Conservation (phyloP, 1,140 invertebrate genomes). For the Microplitis mediator region DNA sequence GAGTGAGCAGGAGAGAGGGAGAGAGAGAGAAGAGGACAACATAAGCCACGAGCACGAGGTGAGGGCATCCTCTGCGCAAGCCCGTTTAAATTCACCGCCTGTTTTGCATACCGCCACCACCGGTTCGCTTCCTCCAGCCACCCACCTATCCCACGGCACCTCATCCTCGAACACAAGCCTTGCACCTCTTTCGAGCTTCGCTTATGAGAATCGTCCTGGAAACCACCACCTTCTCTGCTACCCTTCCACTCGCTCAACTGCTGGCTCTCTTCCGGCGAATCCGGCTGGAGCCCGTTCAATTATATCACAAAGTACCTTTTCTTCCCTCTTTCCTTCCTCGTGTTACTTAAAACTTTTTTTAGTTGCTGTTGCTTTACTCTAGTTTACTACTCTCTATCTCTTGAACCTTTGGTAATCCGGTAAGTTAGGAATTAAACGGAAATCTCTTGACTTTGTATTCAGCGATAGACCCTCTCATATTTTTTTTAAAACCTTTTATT, state of each 20-base stretch:
- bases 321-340: not conserved
- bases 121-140: constrained; percentile 16
- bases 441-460: constrained; percentile 17
- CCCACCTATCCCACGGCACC: constrained; percentile 31
- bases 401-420: constrained; percentile 15
- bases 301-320: constrained; percentile 25
- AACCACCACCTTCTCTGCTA: constrained; percentile 23
- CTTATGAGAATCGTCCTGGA: constrained; percentile 28
- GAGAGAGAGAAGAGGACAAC: constrained; percentile 3
- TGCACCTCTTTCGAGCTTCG: not conserved
- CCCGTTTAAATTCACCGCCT: constrained; percentile 57
- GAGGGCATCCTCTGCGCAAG: constrained; percentile 54
- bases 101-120: constrained; percentile 54
- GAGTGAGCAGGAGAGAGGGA: constrained; percentile 22
- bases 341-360: constrained; percentile 15
- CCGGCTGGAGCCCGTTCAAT: constrained; percentile 29
- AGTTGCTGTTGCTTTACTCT: not conserved
- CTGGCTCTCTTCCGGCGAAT: constrained; percentile 29
- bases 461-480: not conserved
- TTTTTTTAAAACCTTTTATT: not conserved
- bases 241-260: not conserved
- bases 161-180: constrained; percentile 27
- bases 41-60: constrained; percentile 40
- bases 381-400: not conserved
- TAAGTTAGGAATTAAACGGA: constrained; percentile 18